Evolutionary conservation across 2,113 vertebrate genomes (phyloP), one percentile per base, ranked within the genome.

Genomic region (Callorhinus ursinus): DNA sequence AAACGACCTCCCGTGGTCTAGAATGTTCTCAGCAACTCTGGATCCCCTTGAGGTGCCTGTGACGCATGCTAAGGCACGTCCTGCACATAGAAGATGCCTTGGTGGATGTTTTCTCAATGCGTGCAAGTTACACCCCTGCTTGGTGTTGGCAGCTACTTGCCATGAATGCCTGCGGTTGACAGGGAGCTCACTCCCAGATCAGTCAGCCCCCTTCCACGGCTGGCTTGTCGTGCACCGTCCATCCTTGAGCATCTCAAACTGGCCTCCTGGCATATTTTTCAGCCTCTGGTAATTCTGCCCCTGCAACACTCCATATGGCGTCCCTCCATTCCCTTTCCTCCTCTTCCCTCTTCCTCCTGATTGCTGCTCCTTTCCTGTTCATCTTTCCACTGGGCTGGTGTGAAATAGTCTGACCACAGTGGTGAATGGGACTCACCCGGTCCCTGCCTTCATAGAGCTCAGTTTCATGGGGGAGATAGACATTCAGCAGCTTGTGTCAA

Each of bases 301-400:
- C 24, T 13, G 26, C 63, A 14, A 1, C 10, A 12, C 55, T 36
- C 8, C 61, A 31, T 31, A 4, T 4, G 36, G 5, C 0, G 0
- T 1, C 0, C 12, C 15, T 67, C 31, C 33, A 16, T 7, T 31
- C 46, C 18, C 82, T 87, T 33, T 15, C 9, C 11, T 2, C 7
- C 36, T 18, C 61, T 77, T 28, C 19, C 7, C 14, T 4, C 7
- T 42, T 28, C 36, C 31, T 65, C 39, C 79, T 33, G n/a, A n/a
- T 14, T 0, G 0, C 22, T 7, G 7, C n/a, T 28, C 33, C 86
- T 63, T 26, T 13, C 79, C n/a, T 3, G 0, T 12, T 46, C 24
- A 9, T 16, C 72, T 11, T 49, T 31, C 28, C 2, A 19, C 2
- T 2, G 63, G 16, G 26, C 69, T 6, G 21, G 10, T 11, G 18